Evolutionary conservation across 2,113 vertebrate species (phyloP).

Genomic region (Actenoides lindsayi): DNA sequence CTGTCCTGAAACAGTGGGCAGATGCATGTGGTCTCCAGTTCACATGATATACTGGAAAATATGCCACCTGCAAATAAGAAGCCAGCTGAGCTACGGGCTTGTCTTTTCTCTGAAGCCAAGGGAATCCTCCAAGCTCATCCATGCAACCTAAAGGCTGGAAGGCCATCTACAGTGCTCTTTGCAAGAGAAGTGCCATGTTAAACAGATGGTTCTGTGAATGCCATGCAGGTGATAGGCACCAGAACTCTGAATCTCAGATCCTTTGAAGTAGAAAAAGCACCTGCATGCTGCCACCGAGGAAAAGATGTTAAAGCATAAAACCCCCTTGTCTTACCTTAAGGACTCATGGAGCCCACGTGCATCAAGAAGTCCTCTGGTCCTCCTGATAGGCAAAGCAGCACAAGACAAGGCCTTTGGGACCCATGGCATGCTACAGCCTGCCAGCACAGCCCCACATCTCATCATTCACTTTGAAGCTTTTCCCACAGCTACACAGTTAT

Average conservation of each 20-base stretch:
- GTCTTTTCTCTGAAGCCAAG: not conserved
- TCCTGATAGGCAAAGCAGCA: too few relatives aligned
- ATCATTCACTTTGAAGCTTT: rapidly evolving
- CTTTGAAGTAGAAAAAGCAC: not conserved
- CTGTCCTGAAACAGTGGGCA: not conserved
- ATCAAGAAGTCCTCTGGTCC: not conserved
- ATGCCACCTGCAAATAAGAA: not conserved
- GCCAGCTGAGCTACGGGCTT: not conserved
- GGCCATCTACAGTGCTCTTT: not conserved
- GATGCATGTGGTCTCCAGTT: not conserved
- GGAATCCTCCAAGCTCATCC: not conserved
- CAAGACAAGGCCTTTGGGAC: not conserved
- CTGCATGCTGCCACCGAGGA: rapidly evolving
- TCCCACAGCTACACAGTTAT: rapidly evolving
- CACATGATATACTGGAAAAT: not conserved
- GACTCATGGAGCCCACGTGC: not conserved
- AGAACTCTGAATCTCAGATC: not conserved
- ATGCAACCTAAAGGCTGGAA: not conserved
- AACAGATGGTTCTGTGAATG: rapidly evolving
- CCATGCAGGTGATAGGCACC: not conserved
- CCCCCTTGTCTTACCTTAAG: not conserved
- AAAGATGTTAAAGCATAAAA: not conserved
- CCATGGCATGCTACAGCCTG: not conserved
- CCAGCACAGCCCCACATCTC: not conserved
- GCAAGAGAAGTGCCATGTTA: rapidly evolving